Evolutionary conservation across 2,888 invertebrate genomes (phyloP).

Genomic region (Zele albiditarsus): DNA sequence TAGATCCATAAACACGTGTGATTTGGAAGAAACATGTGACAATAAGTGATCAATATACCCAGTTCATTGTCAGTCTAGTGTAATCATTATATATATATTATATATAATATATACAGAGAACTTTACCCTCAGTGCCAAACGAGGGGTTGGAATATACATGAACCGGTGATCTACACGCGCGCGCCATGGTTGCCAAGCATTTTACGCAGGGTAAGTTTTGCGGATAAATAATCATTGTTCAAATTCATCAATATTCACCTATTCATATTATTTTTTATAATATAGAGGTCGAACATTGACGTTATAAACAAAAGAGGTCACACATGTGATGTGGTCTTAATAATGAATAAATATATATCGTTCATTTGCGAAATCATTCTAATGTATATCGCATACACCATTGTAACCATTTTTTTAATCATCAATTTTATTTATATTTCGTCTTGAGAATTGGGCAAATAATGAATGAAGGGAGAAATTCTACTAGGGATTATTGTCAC

Average conservation of each 20-base stretch:
- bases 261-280: not conserved
- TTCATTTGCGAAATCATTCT: not conserved
- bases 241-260: not conserved
- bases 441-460: not conserved
- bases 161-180: conserved; percentile 58
- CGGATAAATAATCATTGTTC: not conserved
- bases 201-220: conserved; percentile 68
- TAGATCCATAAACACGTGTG: not conserved
- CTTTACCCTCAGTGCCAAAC: conserved; percentile 26
- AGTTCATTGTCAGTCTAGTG: conserved; percentile 35
- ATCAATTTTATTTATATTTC: not conserved
- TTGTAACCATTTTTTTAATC: not conserved
- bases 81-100: not conserved
- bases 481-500: not conserved
- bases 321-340: not conserved
- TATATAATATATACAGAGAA: conserved; percentile 6
- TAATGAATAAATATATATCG: not conserved
- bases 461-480: not conserved
- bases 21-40: conserved; percentile 14
- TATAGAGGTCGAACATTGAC: not conserved
- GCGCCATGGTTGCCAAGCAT: conserved; percentile 70
- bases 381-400: not conserved
- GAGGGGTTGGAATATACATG: conserved; percentile 55
- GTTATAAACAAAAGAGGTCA: not conserved
- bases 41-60: conserved; percentile 7